A percentile compares a stretch with the other conserved stretches of the same genome.
phyloP scores from a whole-genome alignment of 2,888 invertebrate species.

The Ferrisia virgata region DNA sequence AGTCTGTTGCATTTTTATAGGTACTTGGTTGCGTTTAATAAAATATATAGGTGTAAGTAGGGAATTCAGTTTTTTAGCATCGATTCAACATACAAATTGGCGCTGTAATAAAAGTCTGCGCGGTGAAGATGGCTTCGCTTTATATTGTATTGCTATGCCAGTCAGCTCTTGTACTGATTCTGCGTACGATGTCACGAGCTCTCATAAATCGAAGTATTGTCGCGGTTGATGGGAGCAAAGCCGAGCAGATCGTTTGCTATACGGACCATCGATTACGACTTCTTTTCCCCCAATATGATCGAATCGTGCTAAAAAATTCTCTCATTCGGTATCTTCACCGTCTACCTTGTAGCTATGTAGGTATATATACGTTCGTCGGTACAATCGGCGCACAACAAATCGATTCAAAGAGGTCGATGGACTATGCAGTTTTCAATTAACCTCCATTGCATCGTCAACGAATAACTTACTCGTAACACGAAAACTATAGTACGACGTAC shows the following conservation, averaged over 20 bases:
- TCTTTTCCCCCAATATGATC: neutral
- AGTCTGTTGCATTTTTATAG: neutral
- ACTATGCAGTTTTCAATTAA: slow-evolving; percentile 11
- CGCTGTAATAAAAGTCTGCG: neutral
- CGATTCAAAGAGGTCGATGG: slow-evolving; percentile 14
- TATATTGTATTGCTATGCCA: no score
- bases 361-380: neutral
- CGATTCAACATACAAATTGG: no score
- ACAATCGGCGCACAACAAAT: neutral
- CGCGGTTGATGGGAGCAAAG: neutral
- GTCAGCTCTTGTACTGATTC: no score
- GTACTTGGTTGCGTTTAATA: no score
- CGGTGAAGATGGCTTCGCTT: neutral
- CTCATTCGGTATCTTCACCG: neutral
- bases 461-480: slow-evolving; percentile 17
- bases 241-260: neutral
- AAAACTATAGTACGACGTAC: neutral
- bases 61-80: no score
- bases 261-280: no score
- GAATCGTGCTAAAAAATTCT: neutral
- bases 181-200: neutral
- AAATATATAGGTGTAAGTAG: no score
- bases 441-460: neutral
- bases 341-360: no score
- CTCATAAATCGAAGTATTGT: neutral